Conservation (phyloP, 1,140 invertebrate species). For the Zaprionus lachaisei region DNA sequence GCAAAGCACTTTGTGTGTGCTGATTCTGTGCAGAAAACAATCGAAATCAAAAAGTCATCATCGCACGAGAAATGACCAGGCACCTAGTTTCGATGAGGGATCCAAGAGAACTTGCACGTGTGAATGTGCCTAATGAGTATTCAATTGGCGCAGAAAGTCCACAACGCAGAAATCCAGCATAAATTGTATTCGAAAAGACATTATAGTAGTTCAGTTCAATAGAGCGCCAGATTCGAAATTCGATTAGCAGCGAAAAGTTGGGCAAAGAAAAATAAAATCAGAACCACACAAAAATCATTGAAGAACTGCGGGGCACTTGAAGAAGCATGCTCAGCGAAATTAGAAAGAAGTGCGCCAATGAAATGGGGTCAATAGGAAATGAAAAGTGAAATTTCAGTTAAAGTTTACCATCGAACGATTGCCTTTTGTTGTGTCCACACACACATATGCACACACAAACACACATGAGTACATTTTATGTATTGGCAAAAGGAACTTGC, state of each 20-base stretch:
- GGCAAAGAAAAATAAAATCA: slow-evolving; percentile 11
- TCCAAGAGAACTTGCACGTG: slow-evolving; percentile 48
- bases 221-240: slow-evolving; percentile 61
- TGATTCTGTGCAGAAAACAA: slow-evolving; percentile 53
- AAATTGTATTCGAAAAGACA: slow-evolving; percentile 67
- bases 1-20: slow-evolving; percentile 61
- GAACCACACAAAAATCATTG: slow-evolving; percentile 34
- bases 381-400: slow-evolving; percentile 78
- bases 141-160: slow-evolving; percentile 75
- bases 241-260: slow-evolving; percentile 56
- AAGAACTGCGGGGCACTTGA: slow-evolving; percentile 49
- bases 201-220: slow-evolving; percentile 40
- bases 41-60: slow-evolving; percentile 79
- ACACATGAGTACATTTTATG: slow-evolving; percentile 16
- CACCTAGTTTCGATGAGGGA: slow-evolving; percentile 40
- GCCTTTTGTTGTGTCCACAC: slow-evolving; percentile 40
- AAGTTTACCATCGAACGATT: slow-evolving; percentile 39
- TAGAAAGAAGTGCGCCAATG: slow-evolving; percentile 77
- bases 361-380: slow-evolving; percentile 79
- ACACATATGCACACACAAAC: slow-evolving; percentile 11
- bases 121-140: slow-evolving; percentile 80
- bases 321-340: slow-evolving; percentile 52
- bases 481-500: slow-evolving; percentile 73
- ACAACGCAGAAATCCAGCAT: slow-evolving; percentile 27
- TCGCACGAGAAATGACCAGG: slow-evolving; percentile 46